phyloP scores from a whole-genome alignment of 23 tunicate species.

The Ascidia mentula region DNA sequence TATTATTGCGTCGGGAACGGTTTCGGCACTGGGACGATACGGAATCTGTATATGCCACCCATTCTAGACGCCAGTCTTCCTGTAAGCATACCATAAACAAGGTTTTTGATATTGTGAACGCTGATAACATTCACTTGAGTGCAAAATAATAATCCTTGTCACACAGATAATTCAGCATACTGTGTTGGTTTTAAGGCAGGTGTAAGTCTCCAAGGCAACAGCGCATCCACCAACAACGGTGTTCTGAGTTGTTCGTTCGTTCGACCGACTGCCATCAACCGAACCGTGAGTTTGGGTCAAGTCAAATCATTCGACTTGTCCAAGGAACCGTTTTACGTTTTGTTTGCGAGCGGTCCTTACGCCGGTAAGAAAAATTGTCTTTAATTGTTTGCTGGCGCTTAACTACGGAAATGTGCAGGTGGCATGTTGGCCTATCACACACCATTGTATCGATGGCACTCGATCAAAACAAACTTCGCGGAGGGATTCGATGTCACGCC shows the following conservation, averaged over 20 bases:
- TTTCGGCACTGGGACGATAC: slow-evolving; percentile 35
- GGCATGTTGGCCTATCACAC: too few species aligned
- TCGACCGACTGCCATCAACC: neutral
- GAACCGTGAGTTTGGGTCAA: neutral
- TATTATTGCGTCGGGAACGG: slow-evolving; percentile 50
- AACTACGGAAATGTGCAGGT: too few species aligned
- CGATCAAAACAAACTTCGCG: too few species aligned
- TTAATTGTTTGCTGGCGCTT: too few species aligned
- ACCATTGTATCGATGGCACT: too few species aligned
- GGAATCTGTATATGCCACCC: neutral
- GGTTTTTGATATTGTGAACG: neutral
- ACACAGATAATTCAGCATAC: neutral
- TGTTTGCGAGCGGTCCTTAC: neutral
- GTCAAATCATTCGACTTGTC: neutral
- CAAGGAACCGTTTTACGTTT: neutral
- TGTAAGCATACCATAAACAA: neutral
- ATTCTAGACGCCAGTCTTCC: neutral
- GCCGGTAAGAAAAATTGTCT: neutral
- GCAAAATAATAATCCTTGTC: neutral
- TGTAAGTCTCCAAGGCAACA: too few species aligned
- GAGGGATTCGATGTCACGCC: too few species aligned
- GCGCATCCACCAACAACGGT: neutral
- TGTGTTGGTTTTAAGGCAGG: neutral
- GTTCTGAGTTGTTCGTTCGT: neutral
- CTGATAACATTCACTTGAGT: neutral